Base-by-base conservation (phyloP, 2,888 invertebrate species). In the Pogonocherus hispidulus region DNA sequence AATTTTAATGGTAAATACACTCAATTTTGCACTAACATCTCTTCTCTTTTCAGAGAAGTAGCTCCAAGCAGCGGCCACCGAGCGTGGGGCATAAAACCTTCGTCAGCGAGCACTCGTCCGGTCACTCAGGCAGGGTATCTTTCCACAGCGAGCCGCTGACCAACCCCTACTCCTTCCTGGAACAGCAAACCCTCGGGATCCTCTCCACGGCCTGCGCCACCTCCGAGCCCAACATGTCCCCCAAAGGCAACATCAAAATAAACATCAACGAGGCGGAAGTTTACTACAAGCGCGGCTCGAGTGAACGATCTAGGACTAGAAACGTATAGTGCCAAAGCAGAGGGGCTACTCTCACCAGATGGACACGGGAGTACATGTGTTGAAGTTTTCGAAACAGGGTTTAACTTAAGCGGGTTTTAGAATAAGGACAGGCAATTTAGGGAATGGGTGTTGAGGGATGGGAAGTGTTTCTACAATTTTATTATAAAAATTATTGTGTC, bases 121-220 rank as follows among this genome's bases (percentile, higher is more conserved):
- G 65, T 35, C 71, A 71, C 4, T 71, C 75, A 47, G 78, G 70
- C 52, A 72, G 76, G 32, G 67, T 77, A 20, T 79, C 78, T 14
- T 82, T 81, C 67, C 82, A 83, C 76, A 82, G 82, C 63, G 83
- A 83, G 49, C 83, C 81, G 0, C 55, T 76, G 57, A 54, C 67
- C 47, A 56, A 46, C 70, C 47, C 57, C 19, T 44, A 66, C 60
- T 16, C 56, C 14, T 32, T 46, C 27, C 41, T 20, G 32, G 63
- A 41, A 37, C 41, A 49, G 46, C 62, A 52, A 20, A 63, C 35
- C 55, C 55, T 54, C 54, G 72, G 69, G 19, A 32, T 65, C 16
- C 46, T 66, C 37, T 46, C 66, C 57, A 71, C 70, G 49, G 69
- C 69, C 16, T 65, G 54, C 55, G 64, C 71, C 56, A 57, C 51